Evolutionary conservation across 30 jellyfish, hydroid and myxozoan species (phyloP).

Genomic region (Cassiopea andromeda): DNA sequence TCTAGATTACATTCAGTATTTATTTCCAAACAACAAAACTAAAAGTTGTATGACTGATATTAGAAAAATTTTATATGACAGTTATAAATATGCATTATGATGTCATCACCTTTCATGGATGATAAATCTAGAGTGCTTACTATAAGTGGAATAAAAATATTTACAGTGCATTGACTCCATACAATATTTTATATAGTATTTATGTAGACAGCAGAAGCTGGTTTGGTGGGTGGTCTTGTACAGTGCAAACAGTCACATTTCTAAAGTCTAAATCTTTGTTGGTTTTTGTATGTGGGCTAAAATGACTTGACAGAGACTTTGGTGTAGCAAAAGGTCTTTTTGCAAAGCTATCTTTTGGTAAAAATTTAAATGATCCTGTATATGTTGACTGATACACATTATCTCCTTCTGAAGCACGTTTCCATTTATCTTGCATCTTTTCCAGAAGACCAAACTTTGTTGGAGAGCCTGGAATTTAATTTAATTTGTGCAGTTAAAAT

Average conservation of each 20-base stretch:
- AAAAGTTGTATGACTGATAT: neutral
- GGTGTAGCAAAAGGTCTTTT: conserved; percentile 82
- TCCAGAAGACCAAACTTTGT: conserved; percentile 92
- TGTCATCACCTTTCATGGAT: neutral
- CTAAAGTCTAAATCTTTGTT: conserved; percentile 82
- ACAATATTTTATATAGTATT: neutral
- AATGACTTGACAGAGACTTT: conserved; percentile 84
- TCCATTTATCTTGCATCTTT: conserved; percentile 51
- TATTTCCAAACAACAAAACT: neutral
- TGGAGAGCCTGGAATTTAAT: conserved; percentile 69
- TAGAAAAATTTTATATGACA: neutral
- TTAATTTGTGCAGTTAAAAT: too few species aligned
- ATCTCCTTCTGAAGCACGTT: neutral
- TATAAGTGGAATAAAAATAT: neutral
- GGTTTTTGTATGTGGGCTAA: conserved; percentile 66
- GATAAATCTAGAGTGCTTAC: neutral
- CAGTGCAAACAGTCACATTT: conserved; percentile 72
- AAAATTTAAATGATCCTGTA: conserved; percentile 50
- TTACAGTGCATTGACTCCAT: neutral
- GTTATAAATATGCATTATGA: neutral
- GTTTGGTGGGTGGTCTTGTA: conserved; percentile 89
- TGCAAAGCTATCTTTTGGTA: conserved; percentile 72
- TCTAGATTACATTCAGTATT: neutral
- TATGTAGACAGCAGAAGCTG: conserved; percentile 26
- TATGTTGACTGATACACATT: conserved; percentile 76